phyloP scores from a whole-genome alignment of 2,888 invertebrate species.

The Dryocosmus kuriphilus region DNA sequence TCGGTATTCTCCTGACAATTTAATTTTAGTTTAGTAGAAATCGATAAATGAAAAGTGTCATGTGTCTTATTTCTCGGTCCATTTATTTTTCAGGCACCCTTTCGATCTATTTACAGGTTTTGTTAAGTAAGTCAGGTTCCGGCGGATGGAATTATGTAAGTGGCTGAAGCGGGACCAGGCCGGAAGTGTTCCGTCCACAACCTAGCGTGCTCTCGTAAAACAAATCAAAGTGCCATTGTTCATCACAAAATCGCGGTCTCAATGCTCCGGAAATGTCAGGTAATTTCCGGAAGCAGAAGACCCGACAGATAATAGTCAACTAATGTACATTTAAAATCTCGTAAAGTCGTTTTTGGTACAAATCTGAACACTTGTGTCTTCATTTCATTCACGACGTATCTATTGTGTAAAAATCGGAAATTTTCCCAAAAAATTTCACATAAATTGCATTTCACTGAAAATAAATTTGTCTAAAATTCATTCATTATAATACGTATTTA shows the following conservation, averaged over 20 bases:
- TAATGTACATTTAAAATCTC: background rate
- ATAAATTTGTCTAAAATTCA: too few species aligned
- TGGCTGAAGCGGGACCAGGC: background rate
- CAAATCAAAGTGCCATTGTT: slow-evolving; percentile 5
- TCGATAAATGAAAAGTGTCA: background rate
- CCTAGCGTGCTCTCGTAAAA: background rate
- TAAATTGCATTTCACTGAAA: too few species aligned
- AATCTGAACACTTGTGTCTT: too few species aligned
- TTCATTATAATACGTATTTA: too few species aligned
- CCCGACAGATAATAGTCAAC: background rate
- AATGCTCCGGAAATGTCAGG: slow-evolving; percentile 3
- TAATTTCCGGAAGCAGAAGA: background rate
- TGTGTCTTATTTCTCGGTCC: background rate
- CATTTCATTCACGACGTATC: too few species aligned
- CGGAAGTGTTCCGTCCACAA: slow-evolving; percentile 9
- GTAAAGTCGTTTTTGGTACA: background rate
- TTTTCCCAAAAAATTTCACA: too few species aligned
- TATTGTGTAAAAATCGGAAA: too few species aligned
- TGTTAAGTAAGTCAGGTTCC: slow-evolving; percentile 10
- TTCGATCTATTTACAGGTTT: background rate
- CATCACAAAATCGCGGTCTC: background rate
- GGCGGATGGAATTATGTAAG: slow-evolving; percentile 5
- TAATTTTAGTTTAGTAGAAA: background rate
- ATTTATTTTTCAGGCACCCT: background rate
- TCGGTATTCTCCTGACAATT: too few species aligned